phyloP scores from a whole-genome alignment of 2,113 vertebrate genomes.

The Sinocyclocheilus anshuiensis region DNA sequence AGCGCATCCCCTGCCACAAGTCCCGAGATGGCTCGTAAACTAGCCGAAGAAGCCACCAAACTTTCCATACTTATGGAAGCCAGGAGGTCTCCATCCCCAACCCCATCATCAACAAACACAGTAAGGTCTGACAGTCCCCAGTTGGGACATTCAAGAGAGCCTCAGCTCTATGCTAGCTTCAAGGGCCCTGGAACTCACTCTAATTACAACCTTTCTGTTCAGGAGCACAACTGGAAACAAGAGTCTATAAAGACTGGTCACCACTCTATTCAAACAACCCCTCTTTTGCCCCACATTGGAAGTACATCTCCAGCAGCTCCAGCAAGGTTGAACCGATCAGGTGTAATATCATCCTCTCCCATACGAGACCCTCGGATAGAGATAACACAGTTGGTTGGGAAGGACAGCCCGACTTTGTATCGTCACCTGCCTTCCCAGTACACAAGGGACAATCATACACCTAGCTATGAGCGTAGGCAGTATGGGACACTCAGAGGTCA shows the following conservation, averaged over 20 bases:
- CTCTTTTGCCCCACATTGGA: constrained; percentile 46
- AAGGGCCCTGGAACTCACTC: constrained; percentile 28
- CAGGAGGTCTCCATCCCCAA: constrained; percentile 63
- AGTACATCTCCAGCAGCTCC: constrained; percentile 48
- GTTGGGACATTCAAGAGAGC: constrained; percentile 41
- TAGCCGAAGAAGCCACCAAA: constrained; percentile 63
- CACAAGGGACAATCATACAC: constrained; percentile 49
- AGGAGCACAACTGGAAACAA: constrained; percentile 44
- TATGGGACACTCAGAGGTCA: constrained; percentile 24
- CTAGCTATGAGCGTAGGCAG: constrained; percentile 35
- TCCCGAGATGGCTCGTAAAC: constrained; percentile 58
- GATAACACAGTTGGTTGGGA: constrained; percentile 13
- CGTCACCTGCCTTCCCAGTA: constrained; percentile 61
- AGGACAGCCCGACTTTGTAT: constrained; percentile 51
- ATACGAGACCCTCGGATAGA: constrained; percentile 57
- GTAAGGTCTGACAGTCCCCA: constrained; percentile 61
- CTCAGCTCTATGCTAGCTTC: constrained; percentile 37
- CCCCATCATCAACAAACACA: constrained; percentile 57
- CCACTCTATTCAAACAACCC: constrained; percentile 50
- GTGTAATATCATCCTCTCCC: constrained; percentile 53
- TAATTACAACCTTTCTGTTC: constrained; percentile 40
- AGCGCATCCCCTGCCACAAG: constrained; percentile 56
- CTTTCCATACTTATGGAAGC: constrained; percentile 62
- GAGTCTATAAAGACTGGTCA: constrained; percentile 27
- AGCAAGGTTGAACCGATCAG: constrained; percentile 43